phyloP scores from a whole-genome alignment of 2,888 invertebrate species.

The Cantharis nigra region DNA sequence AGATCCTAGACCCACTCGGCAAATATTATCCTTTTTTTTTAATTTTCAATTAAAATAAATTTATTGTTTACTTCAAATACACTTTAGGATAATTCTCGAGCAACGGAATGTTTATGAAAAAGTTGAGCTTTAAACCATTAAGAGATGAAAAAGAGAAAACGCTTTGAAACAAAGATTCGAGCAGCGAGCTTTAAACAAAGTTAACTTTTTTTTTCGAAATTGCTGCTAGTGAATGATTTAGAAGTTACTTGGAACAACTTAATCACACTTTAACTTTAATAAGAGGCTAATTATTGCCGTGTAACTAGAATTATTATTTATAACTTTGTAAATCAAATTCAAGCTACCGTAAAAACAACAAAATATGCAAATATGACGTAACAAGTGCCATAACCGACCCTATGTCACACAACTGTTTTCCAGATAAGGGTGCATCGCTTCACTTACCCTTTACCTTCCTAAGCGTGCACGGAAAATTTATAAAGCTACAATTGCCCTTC shows the following conservation, averaged over 20 bases:
- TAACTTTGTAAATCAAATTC: constrained; percentile 9
- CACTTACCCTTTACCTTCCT: constrained; percentile 33
- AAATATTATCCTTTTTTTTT: not conserved
- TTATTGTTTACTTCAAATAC: not conserved
- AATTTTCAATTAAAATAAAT: not conserved
- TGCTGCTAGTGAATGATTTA: not conserved
- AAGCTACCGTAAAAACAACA: constrained; percentile 22
- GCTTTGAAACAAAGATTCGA: not conserved
- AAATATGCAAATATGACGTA: constrained; percentile 29
- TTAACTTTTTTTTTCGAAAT: not conserved
- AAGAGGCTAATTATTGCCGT: not conserved
- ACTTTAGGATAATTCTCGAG: not conserved
- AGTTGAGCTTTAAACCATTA: not conserved
- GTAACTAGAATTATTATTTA: not conserved
- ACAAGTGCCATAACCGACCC: constrained; percentile 33
- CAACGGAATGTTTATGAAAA: not conserved
- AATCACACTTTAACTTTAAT: not conserved
- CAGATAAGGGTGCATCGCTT: constrained; percentile 32
- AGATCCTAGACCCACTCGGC: not conserved
- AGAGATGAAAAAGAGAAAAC: not conserved
- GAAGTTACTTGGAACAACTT: not conserved
- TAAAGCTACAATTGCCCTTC: constrained; percentile 13
- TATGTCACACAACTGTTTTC: constrained; percentile 25
- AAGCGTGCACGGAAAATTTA: constrained; percentile 12
- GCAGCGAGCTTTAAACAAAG: not conserved